Evolutionary conservation across 1,140 invertebrate species (phyloP), one percentile per base, ranked within the genome.

Genomic region (Aleiodes sp.): DNA sequence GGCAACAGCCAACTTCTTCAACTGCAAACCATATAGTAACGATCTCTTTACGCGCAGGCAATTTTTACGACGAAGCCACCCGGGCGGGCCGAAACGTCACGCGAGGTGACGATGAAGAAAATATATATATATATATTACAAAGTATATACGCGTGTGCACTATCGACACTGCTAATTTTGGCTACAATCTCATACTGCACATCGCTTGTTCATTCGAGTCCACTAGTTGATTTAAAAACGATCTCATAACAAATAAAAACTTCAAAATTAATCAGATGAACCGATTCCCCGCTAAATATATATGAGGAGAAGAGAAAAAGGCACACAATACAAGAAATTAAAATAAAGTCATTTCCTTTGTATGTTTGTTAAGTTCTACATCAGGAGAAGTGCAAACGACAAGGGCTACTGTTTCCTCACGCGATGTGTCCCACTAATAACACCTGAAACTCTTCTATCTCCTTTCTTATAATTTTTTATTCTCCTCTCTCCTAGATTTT

Each of bases 21-120:
- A 16, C 26, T 65, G 21, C 60, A 43, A 64, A 75, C 70, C 28
- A 59, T 59, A 67, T 14, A 77, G 79, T 79, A 83, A 82, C 80
- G 78, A 84, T 82, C 80, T 84, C 82, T 85, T 84, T 84, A 84
- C 83, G 83, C 78, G 80, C 82, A 83, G 80, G 83, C 82, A 84
- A 85, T 84, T 85, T 84, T 84, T 83, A 84, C 76, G 81, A 84
- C 81, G 76, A 75, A 84, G 68, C 76, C 82, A 82, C 77, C 79
- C 73, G 79, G 78, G 78, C 81, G 79, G 76, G 63, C 78, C 78
- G 80, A 81, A 70, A 76, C 78, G 81, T 78, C 84, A 86, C 84
- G 82, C 84, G 74, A 86, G 76, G 78, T 79, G 77, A 79, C 76
- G 72, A 69, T 46, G 71, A 37, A 59, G 57, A 63, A 59, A 67